A percentile compares a stretch with the other conserved stretches of the same genome.
These are phyloP conservation scores for Pseudomyrmex sp. DNA, from an alignment of 1,140 invertebrate genomes.

Conservation along the genomic window DNA sequence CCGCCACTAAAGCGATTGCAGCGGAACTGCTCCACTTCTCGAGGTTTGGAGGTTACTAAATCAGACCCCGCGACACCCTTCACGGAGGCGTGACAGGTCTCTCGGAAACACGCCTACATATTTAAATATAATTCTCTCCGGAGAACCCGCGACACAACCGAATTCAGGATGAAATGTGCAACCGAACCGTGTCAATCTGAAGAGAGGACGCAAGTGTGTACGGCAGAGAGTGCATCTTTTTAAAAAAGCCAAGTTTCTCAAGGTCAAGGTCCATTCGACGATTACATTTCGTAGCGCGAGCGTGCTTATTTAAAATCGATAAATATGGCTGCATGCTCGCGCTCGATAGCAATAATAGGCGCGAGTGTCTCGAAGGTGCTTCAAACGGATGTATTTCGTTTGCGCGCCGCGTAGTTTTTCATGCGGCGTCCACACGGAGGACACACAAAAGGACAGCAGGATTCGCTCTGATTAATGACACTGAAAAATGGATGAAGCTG, in stretches of 20 bases:
- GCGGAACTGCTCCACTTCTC: constrained; percentile 25
- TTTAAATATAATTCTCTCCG: constrained; percentile 41
- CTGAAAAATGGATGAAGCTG: constrained; percentile 5
- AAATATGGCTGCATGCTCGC: constrained; percentile 22
- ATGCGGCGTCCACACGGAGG: neutral
- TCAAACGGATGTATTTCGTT: neutral
- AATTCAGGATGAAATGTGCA: constrained; percentile 14
- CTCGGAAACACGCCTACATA: constrained; percentile 48
- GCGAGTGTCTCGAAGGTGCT: neutral
- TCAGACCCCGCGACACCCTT: constrained; percentile 60
- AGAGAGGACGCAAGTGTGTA: neutral
- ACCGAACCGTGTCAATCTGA: neutral
- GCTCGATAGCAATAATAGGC: constrained; percentile 8
- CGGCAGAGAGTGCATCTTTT: neutral
- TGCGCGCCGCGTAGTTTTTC: neutral
- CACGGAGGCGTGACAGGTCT: neutral
- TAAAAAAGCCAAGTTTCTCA: neutral
- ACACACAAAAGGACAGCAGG: neutral
- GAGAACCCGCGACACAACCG: neutral
- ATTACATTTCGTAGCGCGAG: constrained; percentile 25
- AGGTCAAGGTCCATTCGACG: constrained; percentile 36
- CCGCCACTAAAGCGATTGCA: neutral
- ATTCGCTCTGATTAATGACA: neutral
- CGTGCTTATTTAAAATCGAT: constrained; percentile 57
- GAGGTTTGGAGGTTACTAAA: constrained; percentile 59